Conservation (phyloP, 2,888 invertebrate species). For the Geotrupes spiniger region DNA sequence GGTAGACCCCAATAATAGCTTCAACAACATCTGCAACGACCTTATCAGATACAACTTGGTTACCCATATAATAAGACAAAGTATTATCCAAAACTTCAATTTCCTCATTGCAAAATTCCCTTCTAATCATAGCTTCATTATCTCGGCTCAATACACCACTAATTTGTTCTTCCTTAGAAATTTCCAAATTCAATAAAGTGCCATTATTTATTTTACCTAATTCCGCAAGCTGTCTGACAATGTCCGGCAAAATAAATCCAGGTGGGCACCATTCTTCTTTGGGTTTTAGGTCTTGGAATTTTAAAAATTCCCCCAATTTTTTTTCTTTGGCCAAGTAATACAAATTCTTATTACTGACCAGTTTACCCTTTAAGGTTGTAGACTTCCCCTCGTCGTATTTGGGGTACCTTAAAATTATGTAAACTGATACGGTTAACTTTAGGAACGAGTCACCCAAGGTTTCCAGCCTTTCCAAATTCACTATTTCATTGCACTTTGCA, state of each 20-base stretch:
- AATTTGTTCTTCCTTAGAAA: conserved; percentile 50
- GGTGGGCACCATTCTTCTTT: conserved; percentile 75
- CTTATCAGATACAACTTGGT: conserved; percentile 60
- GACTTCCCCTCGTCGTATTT: conserved; percentile 74
- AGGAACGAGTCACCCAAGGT: conserved; percentile 88
- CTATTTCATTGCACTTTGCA: conserved; percentile 68
- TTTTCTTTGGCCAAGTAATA: conserved; percentile 64
- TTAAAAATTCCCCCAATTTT: conserved; percentile 61
- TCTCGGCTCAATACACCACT: conserved; percentile 34
- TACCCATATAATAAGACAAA: conserved; percentile 44
- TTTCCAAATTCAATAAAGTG: conserved; percentile 51
- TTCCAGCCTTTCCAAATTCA: conserved; percentile 79
- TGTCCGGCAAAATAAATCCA: conserved; percentile 61
- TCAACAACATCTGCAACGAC: conserved; percentile 80
- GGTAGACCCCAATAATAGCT: conserved; percentile 77
- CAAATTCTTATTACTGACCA: conserved; percentile 84
- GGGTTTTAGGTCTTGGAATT: conserved; percentile 64
- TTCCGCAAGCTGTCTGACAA: conserved; percentile 50
- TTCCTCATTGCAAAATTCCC: conserved; percentile 34
- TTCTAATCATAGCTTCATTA: conserved; percentile 30
- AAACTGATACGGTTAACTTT: conserved; percentile 74
- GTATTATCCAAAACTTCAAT: conserved; percentile 17
- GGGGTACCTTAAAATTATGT: conserved; percentile 68
- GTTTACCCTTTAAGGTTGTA: conserved; percentile 66
- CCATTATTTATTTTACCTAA: conserved; percentile 50